A percentile compares a stretch with the other conserved stretches of the same genome.
Evolutionary conservation across 2,113 vertebrate species (phyloP).

Genomic region (Callospermophilus lateralis): DNA sequence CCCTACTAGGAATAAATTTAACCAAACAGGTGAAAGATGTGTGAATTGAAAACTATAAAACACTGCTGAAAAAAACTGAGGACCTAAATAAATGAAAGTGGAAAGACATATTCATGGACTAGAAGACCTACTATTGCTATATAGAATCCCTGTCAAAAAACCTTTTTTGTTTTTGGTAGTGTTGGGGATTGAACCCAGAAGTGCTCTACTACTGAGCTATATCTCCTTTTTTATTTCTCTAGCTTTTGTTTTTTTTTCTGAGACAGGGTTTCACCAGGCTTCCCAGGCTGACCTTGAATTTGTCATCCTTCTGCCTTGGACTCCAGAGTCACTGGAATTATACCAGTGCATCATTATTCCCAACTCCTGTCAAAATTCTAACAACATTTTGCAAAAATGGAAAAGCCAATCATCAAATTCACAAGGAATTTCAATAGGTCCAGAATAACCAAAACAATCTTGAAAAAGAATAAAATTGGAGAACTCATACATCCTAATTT

Average conservation of each 20-base stretch:
- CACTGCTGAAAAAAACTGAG: background rate
- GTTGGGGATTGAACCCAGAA: too few species aligned
- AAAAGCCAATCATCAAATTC: constrained; percentile 27
- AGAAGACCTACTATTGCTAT: background rate
- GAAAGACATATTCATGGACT: background rate
- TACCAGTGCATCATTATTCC: too few species aligned
- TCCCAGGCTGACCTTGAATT: too few species aligned
- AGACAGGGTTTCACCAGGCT: too few species aligned
- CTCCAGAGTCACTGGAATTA: too few species aligned
- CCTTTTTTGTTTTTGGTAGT: too few species aligned
- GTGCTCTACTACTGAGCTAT: too few species aligned
- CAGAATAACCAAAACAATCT: background rate
- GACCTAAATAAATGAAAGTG: background rate
- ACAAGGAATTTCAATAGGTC: background rate
- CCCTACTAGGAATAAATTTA: background rate
- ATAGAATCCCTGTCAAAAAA: background rate
- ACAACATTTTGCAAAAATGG: background rate
- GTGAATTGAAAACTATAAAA: background rate
- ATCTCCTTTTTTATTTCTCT: too few species aligned
- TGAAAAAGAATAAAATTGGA: background rate
- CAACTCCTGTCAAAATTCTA: constrained; percentile 1
- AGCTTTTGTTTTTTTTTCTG: too few species aligned
- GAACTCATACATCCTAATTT: too few species aligned
- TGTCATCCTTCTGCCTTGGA: too few species aligned
- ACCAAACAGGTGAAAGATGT: background rate